These are phyloP conservation scores for Thryonomys swinderianus DNA, from an alignment of 2,113 vertebrate species.

Conservation along the genomic window DNA sequence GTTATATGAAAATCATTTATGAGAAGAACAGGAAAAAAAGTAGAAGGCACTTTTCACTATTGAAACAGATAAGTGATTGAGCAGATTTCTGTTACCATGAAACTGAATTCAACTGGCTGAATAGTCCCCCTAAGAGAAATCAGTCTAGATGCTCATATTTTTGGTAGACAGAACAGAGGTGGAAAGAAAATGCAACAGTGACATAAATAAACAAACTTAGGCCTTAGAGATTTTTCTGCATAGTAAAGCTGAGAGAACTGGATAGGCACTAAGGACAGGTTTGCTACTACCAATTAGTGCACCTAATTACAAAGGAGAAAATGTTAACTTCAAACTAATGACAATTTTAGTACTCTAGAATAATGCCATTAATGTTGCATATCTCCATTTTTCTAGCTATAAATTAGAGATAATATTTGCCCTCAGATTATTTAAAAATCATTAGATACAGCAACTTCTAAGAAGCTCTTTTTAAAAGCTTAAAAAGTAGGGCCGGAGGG, in stretches of 20 bases:
- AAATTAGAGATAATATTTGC: conserved; percentile 19
- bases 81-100: conserved; percentile 64
- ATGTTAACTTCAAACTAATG: conserved; percentile 25
- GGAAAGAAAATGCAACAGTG: background rate
- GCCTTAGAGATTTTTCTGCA: background rate
- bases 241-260: conserved; percentile 27
- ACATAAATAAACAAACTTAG: conserved; percentile 1
- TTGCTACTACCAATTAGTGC: conserved; percentile 3
- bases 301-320: conserved; percentile 40
- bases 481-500: background rate
- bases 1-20: conserved; percentile 83
- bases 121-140: background rate
- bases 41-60: conserved; percentile 73
- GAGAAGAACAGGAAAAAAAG: conserved; percentile 79
- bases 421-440: conserved; percentile 31
- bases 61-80: conserved; percentile 71
- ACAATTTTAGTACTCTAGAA: background rate
- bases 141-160: conserved; percentile 24
- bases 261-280: background rate
- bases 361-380: background rate
- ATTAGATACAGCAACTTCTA: background rate
- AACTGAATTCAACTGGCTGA: conserved; percentile 44
- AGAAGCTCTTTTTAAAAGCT: background rate
- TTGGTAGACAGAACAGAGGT: background rate
- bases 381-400: conserved; percentile 43